These are phyloP conservation scores for Antheraea yamamai DNA, from an alignment of 2,888 invertebrate genomes.

Conservation along the genomic window DNA sequence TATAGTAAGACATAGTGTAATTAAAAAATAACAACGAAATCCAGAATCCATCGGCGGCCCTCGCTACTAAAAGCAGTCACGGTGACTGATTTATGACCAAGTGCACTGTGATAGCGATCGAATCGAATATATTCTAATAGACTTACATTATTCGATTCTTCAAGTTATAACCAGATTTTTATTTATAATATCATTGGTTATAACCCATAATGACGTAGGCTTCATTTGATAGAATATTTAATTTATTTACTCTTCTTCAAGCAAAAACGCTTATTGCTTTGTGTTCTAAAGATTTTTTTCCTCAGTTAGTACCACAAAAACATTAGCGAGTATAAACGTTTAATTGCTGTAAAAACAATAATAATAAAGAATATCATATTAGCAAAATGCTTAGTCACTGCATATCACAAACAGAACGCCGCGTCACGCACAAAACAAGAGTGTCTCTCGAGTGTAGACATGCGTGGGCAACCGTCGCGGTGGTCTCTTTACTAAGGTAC, in stretches of 20 bases:
- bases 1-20: too few species aligned
- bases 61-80: too few species aligned
- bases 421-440: slow-evolving; percentile 27
- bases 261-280: not conserved
- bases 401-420: slow-evolving; percentile 29
- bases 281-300: not conserved
- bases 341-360: not conserved
- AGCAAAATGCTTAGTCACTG: slow-evolving; percentile 27
- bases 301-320: not conserved
- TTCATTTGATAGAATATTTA: not conserved
- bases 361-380: not conserved
- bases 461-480: slow-evolving; percentile 47
- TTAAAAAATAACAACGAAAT: too few species aligned
- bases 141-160: not conserved
- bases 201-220: not conserved
- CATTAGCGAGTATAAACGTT: not conserved
- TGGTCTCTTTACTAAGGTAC: slow-evolving; percentile 33
- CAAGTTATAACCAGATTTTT: not conserved
- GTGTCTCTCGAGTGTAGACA: slow-evolving; percentile 38
- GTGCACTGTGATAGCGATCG: too few species aligned
- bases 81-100: too few species aligned
- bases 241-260: not conserved
- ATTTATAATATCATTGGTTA: not conserved
- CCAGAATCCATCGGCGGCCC: too few species aligned
- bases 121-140: not conserved